Evolutionary conservation across 2,113 vertebrate species (phyloP), one percentile per base, ranked within the genome.

Genomic region (Manacus vitellinus): DNA sequence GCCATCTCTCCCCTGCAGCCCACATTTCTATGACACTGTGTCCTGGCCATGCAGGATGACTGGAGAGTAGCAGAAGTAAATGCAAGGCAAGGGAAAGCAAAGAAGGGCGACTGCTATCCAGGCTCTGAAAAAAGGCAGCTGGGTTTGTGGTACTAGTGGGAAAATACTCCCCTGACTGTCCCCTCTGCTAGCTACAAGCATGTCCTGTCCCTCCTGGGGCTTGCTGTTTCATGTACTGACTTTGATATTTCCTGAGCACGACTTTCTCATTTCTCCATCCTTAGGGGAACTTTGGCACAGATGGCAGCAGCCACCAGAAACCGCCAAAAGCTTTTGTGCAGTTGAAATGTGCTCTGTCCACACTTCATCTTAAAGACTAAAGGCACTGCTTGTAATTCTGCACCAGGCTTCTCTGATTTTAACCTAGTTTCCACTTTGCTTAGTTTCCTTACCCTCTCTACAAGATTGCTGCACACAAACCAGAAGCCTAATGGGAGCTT

Each of bases 301-400:
- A 87, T 85, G 70, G 75, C 83, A 76, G 86, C 70, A 85, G 76
- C 58, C 86, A 87, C 85, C 88, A 95, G 86, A 92, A 94, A 70
- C 84, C 0, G 13, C 61, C 46, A 52, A 66, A 94, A 91, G 80
- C 94, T 95, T 97, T 95, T 91, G 80, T 94, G 83, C 19, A 0
- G 37, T 76, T 85, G 76, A 94, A 90, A 79, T 80, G 73, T 58
- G 41, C 49, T 72, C 92, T 80, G 65, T 74, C 90, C 3, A 5
- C 0, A 0, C 62, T 89, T 88, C 68, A 46, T 96, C 85, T 51
- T 66, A 30, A 85, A 66, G n/a, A 92, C 90, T 88, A 75, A 96
- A 92, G 72, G 37, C 80, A n/a, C 92, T 94, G 83, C 66, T 96
- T 96, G 70, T 92, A 82, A 95, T 97, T 96, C 94, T 94, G 84